Conservation (phyloP, 2,113 vertebrate species). For the Mesocricetus auratus region DNA sequence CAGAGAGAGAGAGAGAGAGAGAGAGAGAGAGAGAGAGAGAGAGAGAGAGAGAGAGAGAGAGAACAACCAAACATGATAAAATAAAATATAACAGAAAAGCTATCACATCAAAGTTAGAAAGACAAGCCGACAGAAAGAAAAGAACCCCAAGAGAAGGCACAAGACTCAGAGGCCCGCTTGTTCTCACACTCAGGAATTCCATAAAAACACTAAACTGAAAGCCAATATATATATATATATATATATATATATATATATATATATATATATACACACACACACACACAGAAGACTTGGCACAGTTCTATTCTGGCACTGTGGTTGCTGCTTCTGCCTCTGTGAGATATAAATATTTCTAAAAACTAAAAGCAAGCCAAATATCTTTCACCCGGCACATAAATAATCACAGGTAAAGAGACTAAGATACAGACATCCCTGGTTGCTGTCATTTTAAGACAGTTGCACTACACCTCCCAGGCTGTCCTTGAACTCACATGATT, state of each 20-base stretch:
- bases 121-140: not conserved
- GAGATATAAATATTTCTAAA: not conserved
- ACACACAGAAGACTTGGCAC: not conserved
- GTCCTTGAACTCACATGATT: not conserved
- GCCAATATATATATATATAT: too few species aligned
- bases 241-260: too few species aligned
- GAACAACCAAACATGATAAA: not conserved
- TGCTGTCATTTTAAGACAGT: not conserved
- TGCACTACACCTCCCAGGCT: not conserved
- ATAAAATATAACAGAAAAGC: not conserved
- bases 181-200: not conserved
- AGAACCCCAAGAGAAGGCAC: not conserved
- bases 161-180: not conserved
- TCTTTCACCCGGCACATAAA: not conserved
- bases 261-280: too few species aligned
- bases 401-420: not conserved
- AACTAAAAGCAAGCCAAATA: not conserved
- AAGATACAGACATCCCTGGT: not conserved
- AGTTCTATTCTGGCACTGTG: not conserved
- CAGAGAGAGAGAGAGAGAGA: not conserved
- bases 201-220: not conserved
- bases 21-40: accelerated
- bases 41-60: not conserved
- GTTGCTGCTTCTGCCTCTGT: not conserved
- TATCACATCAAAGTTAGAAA: not conserved